Conservation (phyloP, 2,113 vertebrate species). For the Phodopus roborovskii region DNA sequence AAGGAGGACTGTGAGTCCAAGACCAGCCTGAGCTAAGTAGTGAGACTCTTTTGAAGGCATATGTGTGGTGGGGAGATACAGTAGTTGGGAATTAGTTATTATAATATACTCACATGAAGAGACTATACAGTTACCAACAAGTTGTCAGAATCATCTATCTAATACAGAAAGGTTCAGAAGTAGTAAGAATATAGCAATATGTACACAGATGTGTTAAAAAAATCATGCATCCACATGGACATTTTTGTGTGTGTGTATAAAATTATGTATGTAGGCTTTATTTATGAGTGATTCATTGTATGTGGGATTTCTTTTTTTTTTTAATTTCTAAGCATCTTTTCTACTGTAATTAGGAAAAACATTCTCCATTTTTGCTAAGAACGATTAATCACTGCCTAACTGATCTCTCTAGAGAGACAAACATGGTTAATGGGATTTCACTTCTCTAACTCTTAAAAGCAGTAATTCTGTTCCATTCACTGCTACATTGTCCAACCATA, state of each 20-base stretch:
- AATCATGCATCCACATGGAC: background rate
- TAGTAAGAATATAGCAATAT: background rate
- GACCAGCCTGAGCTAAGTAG: too few species aligned
- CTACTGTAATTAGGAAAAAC: background rate
- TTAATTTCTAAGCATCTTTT: conserved; percentile 3
- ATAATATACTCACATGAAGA: background rate
- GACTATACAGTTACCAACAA: background rate
- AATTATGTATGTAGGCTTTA: conserved; percentile 33
- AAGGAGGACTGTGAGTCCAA: background rate
- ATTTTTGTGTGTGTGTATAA: background rate
- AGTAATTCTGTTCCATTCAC: background rate
- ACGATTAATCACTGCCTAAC: background rate
- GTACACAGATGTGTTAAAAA: background rate
- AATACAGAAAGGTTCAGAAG: background rate
- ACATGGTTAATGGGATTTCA: background rate
- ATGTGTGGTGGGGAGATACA: background rate
- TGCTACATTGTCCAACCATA: background rate
- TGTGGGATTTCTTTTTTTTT: background rate
- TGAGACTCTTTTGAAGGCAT: background rate
- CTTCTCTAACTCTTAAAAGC: background rate
- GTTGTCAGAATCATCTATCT: conserved; percentile 51
- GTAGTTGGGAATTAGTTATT: background rate
- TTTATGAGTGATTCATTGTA: background rate
- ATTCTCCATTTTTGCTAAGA: background rate
- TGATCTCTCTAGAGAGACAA: background rate